Evolutionary conservation across 2,888 invertebrate genomes (phyloP).

Genomic region (Agriotes lineatus): DNA sequence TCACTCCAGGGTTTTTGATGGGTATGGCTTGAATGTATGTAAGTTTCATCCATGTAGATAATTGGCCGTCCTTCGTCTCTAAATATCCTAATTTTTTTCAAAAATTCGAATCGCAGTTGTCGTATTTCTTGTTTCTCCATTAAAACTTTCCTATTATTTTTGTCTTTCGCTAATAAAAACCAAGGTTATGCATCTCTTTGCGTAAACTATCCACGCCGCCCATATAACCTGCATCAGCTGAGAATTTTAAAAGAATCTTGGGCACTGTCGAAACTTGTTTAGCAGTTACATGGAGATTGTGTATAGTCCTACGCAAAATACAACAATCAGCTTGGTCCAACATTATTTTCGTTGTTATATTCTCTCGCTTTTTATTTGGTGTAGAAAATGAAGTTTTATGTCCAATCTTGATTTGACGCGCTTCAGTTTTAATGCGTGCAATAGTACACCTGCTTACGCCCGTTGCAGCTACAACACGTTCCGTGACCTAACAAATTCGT

Average conservation of each 20-base stretch:
- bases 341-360: conserved; percentile 12
- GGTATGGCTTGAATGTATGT: conserved; percentile 35
- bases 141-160: conserved; percentile 35
- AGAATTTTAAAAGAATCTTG: conserved; percentile 23
- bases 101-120: conserved; percentile 22
- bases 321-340: conserved; percentile 34
- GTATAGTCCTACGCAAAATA: conserved; percentile 32
- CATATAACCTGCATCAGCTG: conserved; percentile 27
- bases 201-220: conserved; percentile 29
- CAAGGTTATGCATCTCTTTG: conserved; percentile 23
- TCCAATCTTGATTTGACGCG: conserved; percentile 10
- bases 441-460: not conserved
- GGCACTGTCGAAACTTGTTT: conserved; percentile 24
- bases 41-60: conserved; percentile 45
- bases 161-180: conserved; percentile 35
- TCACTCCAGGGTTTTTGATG: not conserved
- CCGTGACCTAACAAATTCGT: not conserved
- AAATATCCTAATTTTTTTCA: conserved; percentile 30
- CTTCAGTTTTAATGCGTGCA: not conserved
- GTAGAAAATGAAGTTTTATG: conserved; percentile 7
- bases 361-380: conserved; percentile 26
- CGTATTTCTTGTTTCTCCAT: conserved; percentile 36
- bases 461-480: not conserved
- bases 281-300: conserved; percentile 29
- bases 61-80: conserved; percentile 41